Conservation (phyloP, 1,140 invertebrate genomes). For the Danaus melanippus region DNA sequence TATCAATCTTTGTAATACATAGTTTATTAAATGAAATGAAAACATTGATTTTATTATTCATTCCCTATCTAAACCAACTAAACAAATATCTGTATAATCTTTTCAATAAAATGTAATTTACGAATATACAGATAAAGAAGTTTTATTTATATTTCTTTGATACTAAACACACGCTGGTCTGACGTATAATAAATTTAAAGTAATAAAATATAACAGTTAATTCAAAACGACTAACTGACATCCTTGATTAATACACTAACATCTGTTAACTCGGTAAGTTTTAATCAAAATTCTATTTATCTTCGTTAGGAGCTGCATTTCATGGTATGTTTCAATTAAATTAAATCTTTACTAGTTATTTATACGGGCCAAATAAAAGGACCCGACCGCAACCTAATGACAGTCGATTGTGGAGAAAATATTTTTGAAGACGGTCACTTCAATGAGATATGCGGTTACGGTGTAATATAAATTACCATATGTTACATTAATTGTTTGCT, state of each 20-base stretch:
- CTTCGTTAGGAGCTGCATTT: slow-evolving; percentile 52
- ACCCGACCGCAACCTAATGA: slow-evolving; percentile 31
- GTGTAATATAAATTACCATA: slow-evolving; percentile 27
- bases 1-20: too few relatives aligned
- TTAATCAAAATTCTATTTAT: slow-evolving; percentile 57
- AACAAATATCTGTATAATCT: too few relatives aligned
- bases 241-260: slow-evolving; percentile 10
- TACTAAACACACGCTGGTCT: too few relatives aligned
- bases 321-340: slow-evolving; percentile 52
- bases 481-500: slow-evolving; percentile 46
- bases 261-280: slow-evolving; percentile 19
- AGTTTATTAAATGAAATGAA: too few relatives aligned
- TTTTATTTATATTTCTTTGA: too few relatives aligned
- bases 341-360: slow-evolving; percentile 48
- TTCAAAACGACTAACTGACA: too few relatives aligned
- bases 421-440: slow-evolving; percentile 21
- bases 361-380: slow-evolving; percentile 47
- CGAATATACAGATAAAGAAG: too few relatives aligned
- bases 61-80: too few relatives aligned
- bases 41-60: too few relatives aligned
- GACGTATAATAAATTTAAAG: too few relatives aligned
- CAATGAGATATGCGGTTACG: slow-evolving; percentile 23
- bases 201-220: too few relatives aligned
- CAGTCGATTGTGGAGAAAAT: slow-evolving; percentile 30
- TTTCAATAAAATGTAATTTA: too few relatives aligned